These are phyloP conservation scores for Podotricha telesiphe DNA, from an alignment of 2,888 invertebrate species.

Conservation along the genomic window DNA sequence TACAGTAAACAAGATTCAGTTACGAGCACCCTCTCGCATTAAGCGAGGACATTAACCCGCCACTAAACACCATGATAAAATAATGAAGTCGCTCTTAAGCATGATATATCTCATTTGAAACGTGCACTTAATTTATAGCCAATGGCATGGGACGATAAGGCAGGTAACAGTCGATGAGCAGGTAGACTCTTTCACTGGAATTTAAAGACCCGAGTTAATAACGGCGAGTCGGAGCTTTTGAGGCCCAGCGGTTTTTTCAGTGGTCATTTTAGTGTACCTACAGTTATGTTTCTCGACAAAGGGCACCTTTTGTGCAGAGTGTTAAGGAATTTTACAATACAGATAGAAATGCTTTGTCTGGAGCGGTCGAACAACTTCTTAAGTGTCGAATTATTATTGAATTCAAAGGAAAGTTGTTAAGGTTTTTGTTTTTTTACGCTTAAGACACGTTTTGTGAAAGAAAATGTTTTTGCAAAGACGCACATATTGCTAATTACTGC, in stretches of 20 bases:
- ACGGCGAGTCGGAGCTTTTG: constrained; percentile 50
- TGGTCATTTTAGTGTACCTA: constrained; percentile 66
- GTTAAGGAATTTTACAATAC: constrained; percentile 62
- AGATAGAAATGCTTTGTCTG: constrained; percentile 50
- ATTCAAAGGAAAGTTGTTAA: constrained; percentile 36
- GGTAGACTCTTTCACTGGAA: constrained; percentile 73
- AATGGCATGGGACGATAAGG: constrained; percentile 67
- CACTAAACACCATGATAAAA: constrained; percentile 49
- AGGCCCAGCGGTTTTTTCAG: constrained; percentile 62
- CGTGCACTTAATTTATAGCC: constrained; percentile 73
- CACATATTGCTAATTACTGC: constrained; percentile 15
- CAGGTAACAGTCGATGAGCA: constrained; percentile 67
- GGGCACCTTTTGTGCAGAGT: constrained; percentile 63
- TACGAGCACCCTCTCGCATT: constrained; percentile 47
- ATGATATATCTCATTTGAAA: constrained; percentile 52
- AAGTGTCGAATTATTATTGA: constrained; percentile 33
- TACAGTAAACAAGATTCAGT: constrained; percentile 50
- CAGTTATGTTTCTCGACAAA: constrained; percentile 62
- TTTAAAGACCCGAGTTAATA: constrained; percentile 57
- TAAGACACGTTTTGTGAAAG: constrained; percentile 21
- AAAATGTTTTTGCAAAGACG: constrained; percentile 11
- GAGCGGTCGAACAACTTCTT: constrained; percentile 32
- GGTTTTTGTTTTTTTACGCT: constrained; percentile 31
- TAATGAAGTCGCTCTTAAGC: constrained; percentile 30
- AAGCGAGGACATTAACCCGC: constrained; percentile 52